Evolutionary conservation across 2,888 invertebrate species (phyloP).

Genomic region (Drosophila barbarae): DNA sequence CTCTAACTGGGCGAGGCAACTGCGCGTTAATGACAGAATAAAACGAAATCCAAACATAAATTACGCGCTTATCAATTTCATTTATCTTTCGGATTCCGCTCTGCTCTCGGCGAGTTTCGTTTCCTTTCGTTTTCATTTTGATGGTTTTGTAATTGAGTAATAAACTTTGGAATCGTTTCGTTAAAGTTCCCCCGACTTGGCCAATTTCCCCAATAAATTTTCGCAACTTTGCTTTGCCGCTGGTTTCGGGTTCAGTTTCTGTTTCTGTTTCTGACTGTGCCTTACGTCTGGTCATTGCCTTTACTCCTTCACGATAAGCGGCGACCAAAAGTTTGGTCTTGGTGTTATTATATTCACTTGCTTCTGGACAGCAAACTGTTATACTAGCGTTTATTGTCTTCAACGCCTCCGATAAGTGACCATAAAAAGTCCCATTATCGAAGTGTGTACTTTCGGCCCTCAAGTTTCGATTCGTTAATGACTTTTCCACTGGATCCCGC

Average conservation of each 20-base stretch:
- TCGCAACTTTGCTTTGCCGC: constrained; percentile 25
- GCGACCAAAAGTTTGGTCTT: constrained; percentile 11
- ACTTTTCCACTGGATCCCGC: constrained; percentile 19
- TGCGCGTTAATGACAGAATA: constrained; percentile 73
- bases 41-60: constrained; percentile 76
- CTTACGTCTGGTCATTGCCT: background rate
- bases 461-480: constrained; percentile 51
- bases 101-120: constrained; percentile 34
- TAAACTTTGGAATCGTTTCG: constrained; percentile 69
- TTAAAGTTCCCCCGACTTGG: constrained; percentile 40
- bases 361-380: constrained; percentile 19
- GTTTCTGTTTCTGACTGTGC: background rate
- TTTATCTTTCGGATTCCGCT: constrained; percentile 73
- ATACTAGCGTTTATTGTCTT: constrained; percentile 51
- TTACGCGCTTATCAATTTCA: constrained; percentile 76
- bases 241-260: constrained; percentile 9
- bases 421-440: constrained; percentile 60
- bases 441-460: background rate
- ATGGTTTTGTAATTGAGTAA: constrained; percentile 77
- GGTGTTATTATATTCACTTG: constrained; percentile 30
- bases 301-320: constrained; percentile 23
- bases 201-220: constrained; percentile 46
- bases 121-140: constrained; percentile 59
- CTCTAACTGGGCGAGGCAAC: constrained; percentile 50
- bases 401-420: constrained; percentile 53